Base-by-base conservation (phyloP, 2,113 vertebrate species). In the Hassar affinis region DNA sequence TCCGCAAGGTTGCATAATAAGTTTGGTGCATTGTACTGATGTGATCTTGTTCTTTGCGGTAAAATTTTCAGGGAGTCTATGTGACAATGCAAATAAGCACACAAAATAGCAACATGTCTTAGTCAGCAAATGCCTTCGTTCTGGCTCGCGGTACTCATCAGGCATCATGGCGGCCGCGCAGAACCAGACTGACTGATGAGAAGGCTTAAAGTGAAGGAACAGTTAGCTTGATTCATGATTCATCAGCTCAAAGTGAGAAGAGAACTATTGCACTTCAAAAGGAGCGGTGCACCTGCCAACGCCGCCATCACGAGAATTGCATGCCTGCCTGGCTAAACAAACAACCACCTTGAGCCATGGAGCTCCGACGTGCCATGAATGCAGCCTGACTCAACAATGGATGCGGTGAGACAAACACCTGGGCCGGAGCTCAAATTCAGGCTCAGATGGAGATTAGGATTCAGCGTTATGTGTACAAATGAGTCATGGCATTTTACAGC, bases 381-480 rank as follows among this genome's bases (percentile, higher is more conserved):
- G 25, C 52, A n/a, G 79, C 64, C 79, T 81, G 49, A 56, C 79
- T 71, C 30, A n/a, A 80, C 62, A 56, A 42, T 20, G 25, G 79
- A 22, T n/a, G 74, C 51, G 79, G 35, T 45, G 56, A 83, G 57
- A 76, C 35, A 74, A 56, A 59, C 66, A 80, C 77, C 77, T 74
- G 83, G 64, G 27, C 17, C 7, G 0, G 69, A 62, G 71, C 71
- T 62, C n/a, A 35, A 14, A 66, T 27, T 47, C 52, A 61, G 54
- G 38, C 77, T 80, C 66, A 62, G 64, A 61, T 79, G 66, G 66
- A 80, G 83, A 84, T 79, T 74, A 80, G 66, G 54, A 84, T 61
- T 79, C 76, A 84, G 82, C 52, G 52, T 71, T 59, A 56, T 61
- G 77, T 51, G 77, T 69, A 72, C 83, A 71, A 52, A 84, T 84